Base-by-base conservation (phyloP, 2,797 vertebrate species). In the Eulemur coronatus region DNA sequence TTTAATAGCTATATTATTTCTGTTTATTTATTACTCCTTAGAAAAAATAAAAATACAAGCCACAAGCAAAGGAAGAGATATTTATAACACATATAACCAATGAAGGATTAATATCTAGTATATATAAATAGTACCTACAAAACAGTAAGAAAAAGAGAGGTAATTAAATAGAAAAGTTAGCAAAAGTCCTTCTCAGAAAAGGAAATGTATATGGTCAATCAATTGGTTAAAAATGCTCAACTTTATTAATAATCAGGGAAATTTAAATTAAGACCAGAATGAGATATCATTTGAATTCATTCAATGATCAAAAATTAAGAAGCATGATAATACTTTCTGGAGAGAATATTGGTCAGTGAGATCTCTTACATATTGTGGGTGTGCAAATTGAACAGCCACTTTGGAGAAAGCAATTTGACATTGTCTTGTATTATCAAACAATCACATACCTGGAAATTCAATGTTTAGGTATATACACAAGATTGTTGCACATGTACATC, bases 31-130 rank as follows among this genome's bases (percentile, higher is more conserved):
- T 96, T 82, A 81, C 1, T 72, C 61, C 26, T 89, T 52, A 86
- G 63, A 93, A 93, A 33, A 88, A 85, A 89, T 89, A 91, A 96
- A 94, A 91, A 76, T 84, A 33, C 10, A 72, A 76, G 11, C 10
- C 30, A 72, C 17, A 86, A 20, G 63, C 76, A 95, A 81, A 55
- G 55, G 55, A 80, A n/a, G 80, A 90, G 13, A 73, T 79, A 89
- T 72, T 72, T 95, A 33, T 79, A 35, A 43, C 52, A 35, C 18
- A 78, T 50, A 35, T 43, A 92, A 89, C 65, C 48, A 61, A 65
- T 14, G 63, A 50, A 50, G 1, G 30, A 46, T 84, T 69, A 92
- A 35, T 78, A 70, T 72, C 26, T 50, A 70, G 22, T 55, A 38
- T 65, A 35, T 84, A 15, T 28, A 87, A 86, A 55, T 92, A 94